These are phyloP conservation scores for Gallinago media DNA, from an alignment of 2,113 vertebrate genomes.

Conservation along the genomic window DNA sequence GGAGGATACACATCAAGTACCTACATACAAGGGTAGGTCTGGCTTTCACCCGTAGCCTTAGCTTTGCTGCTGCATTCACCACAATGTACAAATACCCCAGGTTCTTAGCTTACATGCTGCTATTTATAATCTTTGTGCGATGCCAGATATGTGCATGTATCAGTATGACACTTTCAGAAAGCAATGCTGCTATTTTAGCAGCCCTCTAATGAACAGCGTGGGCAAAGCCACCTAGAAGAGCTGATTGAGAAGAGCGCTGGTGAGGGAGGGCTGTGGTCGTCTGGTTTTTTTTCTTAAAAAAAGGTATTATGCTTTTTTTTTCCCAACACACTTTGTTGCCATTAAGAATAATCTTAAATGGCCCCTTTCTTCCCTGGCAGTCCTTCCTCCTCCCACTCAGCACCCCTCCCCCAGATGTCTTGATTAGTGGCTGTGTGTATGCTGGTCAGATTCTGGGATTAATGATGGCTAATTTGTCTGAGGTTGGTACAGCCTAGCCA, in stretches of 20 bases:
- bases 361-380: slow-evolving; percentile 12
- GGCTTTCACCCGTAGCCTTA: background rate
- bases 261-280: background rate
- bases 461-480: slow-evolving; percentile 99
- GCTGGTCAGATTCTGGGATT: slow-evolving; percentile 99
- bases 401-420: slow-evolving; percentile 89
- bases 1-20: background rate
- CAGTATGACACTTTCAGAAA: slow-evolving; percentile 36
- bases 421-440: slow-evolving; percentile 93
- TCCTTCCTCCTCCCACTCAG: background rate
- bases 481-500: slow-evolving; percentile 91
- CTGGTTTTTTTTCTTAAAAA: background rate
- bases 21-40: background rate
- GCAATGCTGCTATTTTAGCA: slow-evolving; percentile 59
- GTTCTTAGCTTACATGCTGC: background rate
- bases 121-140: slow-evolving; percentile 64
- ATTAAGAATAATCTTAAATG: slow-evolving; percentile 65
- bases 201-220: slow-evolving; percentile 40
- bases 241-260: background rate
- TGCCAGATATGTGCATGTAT: slow-evolving; percentile 55
- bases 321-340: background rate
- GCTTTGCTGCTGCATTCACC: background rate
- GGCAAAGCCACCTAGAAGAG: slow-evolving; percentile 35
- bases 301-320: background rate
- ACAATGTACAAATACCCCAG: background rate